Conservation (phyloP, 1,140 invertebrate species). For the Dendroctonus ponderosae region DNA sequence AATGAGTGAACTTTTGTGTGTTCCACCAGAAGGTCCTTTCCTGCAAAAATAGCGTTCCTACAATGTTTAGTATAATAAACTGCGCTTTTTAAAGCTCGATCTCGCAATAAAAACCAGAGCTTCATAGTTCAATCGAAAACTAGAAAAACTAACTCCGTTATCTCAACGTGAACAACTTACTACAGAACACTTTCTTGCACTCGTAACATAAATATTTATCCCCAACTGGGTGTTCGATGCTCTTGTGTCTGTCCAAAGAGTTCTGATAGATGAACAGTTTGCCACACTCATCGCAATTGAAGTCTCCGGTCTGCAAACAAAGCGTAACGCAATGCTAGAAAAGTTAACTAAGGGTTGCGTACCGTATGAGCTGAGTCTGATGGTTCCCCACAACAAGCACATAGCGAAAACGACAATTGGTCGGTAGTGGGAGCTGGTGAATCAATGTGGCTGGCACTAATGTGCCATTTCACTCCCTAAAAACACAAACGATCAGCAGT, state of each 20-base stretch:
- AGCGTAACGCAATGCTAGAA: not conserved
- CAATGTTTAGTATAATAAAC: not conserved
- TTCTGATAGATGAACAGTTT: constrained; percentile 71
- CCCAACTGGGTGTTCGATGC: constrained; percentile 52
- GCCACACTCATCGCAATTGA: constrained; percentile 56
- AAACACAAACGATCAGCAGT: constrained; percentile 20
- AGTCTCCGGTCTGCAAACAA: constrained; percentile 46
- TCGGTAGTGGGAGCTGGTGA: constrained; percentile 36
- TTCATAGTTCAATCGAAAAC: too few species aligned
- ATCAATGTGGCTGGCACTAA: constrained; percentile 42
- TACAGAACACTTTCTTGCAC: constrained; percentile 41
- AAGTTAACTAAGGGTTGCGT: constrained; percentile 26
- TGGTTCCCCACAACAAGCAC: constrained; percentile 57
- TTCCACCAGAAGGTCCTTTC: constrained; percentile 1
- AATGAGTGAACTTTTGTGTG: constrained; percentile 24
- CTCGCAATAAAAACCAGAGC: not conserved
- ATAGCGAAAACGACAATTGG: constrained; percentile 49
- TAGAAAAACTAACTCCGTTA: not conserved
- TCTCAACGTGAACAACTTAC: constrained; percentile 12
- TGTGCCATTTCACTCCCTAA: constrained; percentile 47
- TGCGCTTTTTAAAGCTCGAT: not conserved
- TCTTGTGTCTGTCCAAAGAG: constrained; percentile 66
- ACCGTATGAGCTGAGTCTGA: constrained; percentile 55
- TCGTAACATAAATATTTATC: constrained; percentile 43
- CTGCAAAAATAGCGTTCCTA: constrained; percentile 1